phyloP scores from a whole-genome alignment of 2,797 vertebrate species.

The Mycteria americana region DNA sequence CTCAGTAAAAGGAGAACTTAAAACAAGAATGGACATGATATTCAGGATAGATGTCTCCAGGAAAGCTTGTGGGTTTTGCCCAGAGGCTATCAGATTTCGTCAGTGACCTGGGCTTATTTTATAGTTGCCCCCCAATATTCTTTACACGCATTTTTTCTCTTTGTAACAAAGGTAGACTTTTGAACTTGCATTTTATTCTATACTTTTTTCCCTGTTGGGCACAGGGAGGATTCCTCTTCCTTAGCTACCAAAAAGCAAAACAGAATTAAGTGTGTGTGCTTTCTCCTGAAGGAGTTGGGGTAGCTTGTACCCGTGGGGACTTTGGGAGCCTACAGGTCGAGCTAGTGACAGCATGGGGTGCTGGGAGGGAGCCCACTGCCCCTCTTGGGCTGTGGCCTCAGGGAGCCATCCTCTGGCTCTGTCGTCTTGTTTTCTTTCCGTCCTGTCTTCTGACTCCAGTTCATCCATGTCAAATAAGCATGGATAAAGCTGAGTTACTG shows the following conservation, averaged over 20 bases:
- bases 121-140: not conserved
- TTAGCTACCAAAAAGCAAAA: not conserved
- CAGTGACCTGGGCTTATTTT: not conserved
- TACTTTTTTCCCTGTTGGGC: not conserved
- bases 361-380: not conserved
- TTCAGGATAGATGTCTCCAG: not conserved
- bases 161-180: not conserved
- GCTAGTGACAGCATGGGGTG: not conserved
- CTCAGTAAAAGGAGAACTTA: not conserved
- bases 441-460: not conserved
- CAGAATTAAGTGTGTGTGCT: not conserved
- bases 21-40: not conserved
- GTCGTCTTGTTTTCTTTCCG: accelerated
- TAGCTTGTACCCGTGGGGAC: not conserved
- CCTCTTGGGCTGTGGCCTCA: not conserved
- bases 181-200: not conserved
- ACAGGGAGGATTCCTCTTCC: not conserved
- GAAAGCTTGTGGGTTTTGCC: not conserved
- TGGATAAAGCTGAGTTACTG: not conserved
- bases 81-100: not conserved
- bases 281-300: not conserved
- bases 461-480: not conserved
- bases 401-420: not conserved
- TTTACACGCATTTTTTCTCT: not conserved
- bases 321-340: not conserved